Evolutionary conservation across 2,888 invertebrate species (phyloP).

Genomic region (Lacanobia wlatinum): DNA sequence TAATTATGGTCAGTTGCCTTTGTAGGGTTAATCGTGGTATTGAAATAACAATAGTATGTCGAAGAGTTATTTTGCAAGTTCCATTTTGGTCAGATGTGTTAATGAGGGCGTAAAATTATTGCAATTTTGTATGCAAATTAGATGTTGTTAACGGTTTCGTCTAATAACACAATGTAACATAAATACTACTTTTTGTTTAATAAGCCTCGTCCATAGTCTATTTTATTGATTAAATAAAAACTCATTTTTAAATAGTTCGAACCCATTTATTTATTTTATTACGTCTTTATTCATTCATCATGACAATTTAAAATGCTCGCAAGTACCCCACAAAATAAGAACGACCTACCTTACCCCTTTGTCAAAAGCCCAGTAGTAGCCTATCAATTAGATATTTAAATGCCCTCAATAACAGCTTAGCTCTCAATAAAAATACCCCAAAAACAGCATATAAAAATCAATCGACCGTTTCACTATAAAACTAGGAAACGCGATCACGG

Average conservation of each 20-base stretch:
- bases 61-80: constrained; percentile 43
- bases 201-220: too few relatives aligned
- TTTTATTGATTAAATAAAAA: too few relatives aligned
- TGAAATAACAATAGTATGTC: constrained; percentile 46
- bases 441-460: constrained; percentile 74
- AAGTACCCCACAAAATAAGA: constrained; percentile 7
- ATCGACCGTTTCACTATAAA: constrained; percentile 74
- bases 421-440: constrained; percentile 60
- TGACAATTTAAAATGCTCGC: neutral
- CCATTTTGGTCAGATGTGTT: constrained; percentile 12
- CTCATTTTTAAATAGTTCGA: too few relatives aligned
- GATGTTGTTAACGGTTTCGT: constrained; percentile 5
- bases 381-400: constrained; percentile 45
- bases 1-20: constrained; percentile 73
- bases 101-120: constrained; percentile 12
- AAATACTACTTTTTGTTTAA: neutral
- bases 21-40: constrained; percentile 64
- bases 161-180: neutral
- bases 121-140: constrained; percentile 36
- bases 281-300: constrained; percentile 1
- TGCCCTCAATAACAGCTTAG: constrained; percentile 58
- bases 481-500: constrained; percentile 68
- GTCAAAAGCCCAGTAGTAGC: constrained; percentile 21
- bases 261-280: neutral
- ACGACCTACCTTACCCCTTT: constrained; percentile 10